A percentile compares a stretch with the other conserved stretches of the same genome.
Evolutionary conservation across 2,888 invertebrate genomes (phyloP).

Genomic region (Ischnura elegans): DNA sequence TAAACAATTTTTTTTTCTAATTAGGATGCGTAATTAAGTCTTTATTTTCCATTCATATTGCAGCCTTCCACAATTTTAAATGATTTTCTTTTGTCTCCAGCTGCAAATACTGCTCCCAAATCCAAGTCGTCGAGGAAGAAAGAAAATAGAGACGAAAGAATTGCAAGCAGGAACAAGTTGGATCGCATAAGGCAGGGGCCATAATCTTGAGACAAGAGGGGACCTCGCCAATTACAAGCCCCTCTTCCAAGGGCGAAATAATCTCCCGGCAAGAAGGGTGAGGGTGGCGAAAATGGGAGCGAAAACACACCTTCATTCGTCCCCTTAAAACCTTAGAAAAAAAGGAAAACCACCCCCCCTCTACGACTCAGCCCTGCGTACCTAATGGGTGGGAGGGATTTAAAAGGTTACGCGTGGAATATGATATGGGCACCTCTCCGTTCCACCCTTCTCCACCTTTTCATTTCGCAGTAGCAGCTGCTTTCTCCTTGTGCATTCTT

Average conservation of each 20-base stretch:
- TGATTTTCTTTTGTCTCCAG: too few species aligned
- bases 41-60: too few species aligned
- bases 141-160: not conserved
- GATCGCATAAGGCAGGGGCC: not conserved
- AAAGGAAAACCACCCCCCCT: too few species aligned
- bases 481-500: not conserved
- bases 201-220: not conserved
- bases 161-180: not conserved
- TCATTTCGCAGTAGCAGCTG: not conserved
- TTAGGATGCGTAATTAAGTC: too few species aligned
- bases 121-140: not conserved
- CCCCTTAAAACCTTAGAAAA: too few species aligned
- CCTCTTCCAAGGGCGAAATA: not conserved
- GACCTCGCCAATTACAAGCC: not conserved
- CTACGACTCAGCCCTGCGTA: too few species aligned
- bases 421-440: not conserved
- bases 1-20: too few species aligned
- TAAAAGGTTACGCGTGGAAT: not conserved
- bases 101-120: not conserved
- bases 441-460: not conserved
- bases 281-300: not conserved
- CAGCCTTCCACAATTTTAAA: too few species aligned
- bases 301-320: not conserved
- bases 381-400: not conserved
- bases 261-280: not conserved